Base-by-base conservation (phyloP, 2,113 vertebrate genomes). In the Perccottus glenii region DNA sequence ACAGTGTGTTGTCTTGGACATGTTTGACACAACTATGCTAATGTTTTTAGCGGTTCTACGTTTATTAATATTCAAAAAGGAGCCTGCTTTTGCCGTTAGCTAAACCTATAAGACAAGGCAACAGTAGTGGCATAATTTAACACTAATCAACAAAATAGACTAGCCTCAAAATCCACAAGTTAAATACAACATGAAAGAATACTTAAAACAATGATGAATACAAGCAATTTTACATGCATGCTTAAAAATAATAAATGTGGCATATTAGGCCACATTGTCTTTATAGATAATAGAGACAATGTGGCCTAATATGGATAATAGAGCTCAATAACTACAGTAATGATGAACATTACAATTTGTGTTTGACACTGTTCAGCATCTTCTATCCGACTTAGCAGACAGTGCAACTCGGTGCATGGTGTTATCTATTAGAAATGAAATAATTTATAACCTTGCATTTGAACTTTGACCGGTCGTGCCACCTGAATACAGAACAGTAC, bases 21-120 rank as follows among this genome's bases (percentile, higher is more conserved):
- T 80, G 80, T 85, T 85, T 80, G 81, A 85, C 83, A 80, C 66
- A 74, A 83, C 80, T 76, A n/a, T n/a, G n/a, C n/a, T n/a, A n/a
- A n/a, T n/a, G n/a, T n/a, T 42, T 53, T 50, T 79, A 80, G 73
- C 81, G 77, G 76, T 69, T 51, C 19, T 65, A 65, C 71, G 35
- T 67, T 80, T 60, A 86, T 85, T 81, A 78, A 80, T 82, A 86
- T 63, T 73, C 11, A 0, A 64, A 78, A n/a, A 68, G 64, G 71
- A 44, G 81, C 73, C 64, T 42, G 76, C 68, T 62, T 60, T 81
- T 67, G 62, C 56, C 50, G 65, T 88, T 84, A 75, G 68, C 77
- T 82, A 80, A 75, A 82, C 80, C 77, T 69, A 84, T 69, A 73
- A 69, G 64, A 73, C 66, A 48, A 55, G 60, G 47, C 66, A 75